Evolutionary conservation across 2,797 vertebrate species (phyloP).

Genomic region (Poecile montanus): DNA sequence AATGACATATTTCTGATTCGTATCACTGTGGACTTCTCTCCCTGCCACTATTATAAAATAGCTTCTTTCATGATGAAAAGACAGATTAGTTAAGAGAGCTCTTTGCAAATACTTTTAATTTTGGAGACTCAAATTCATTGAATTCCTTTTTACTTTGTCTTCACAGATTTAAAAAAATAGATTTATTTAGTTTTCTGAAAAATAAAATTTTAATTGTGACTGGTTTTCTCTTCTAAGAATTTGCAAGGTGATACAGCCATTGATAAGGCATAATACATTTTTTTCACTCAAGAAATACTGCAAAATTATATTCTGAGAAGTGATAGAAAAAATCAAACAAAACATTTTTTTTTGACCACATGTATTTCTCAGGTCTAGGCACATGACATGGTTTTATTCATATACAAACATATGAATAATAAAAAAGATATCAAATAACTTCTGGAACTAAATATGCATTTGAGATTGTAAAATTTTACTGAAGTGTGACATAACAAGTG

Average conservation of each 20-base stretch:
- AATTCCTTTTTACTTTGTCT: not conserved
- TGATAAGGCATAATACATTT: not conserved
- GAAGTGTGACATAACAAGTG: not conserved
- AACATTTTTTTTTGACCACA: not conserved
- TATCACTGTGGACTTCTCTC: not conserved
- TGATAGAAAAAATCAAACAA: not conserved
- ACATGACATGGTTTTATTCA: not conserved
- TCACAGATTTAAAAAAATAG: not conserved
- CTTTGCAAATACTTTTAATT: not conserved
- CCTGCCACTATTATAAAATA: not conserved
- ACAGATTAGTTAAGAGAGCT: not conserved
- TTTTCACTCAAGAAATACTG: not conserved
- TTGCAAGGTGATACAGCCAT: not conserved
- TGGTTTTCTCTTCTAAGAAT: not conserved
- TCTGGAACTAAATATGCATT: not conserved
- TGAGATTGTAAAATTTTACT: not conserved
- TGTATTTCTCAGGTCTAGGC: not conserved
- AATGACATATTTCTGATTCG: not conserved
- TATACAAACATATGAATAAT: not conserved
- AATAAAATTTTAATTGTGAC: not conserved
- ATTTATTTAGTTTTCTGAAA: not conserved
- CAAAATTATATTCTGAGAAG: not conserved
- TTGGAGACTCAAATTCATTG: not conserved
- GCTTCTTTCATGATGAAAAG: not conserved
- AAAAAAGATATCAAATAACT: not conserved